These are phyloP conservation scores for Cyclina sinensis DNA, from an alignment of 1,140 invertebrate species.

Conservation along the genomic window DNA sequence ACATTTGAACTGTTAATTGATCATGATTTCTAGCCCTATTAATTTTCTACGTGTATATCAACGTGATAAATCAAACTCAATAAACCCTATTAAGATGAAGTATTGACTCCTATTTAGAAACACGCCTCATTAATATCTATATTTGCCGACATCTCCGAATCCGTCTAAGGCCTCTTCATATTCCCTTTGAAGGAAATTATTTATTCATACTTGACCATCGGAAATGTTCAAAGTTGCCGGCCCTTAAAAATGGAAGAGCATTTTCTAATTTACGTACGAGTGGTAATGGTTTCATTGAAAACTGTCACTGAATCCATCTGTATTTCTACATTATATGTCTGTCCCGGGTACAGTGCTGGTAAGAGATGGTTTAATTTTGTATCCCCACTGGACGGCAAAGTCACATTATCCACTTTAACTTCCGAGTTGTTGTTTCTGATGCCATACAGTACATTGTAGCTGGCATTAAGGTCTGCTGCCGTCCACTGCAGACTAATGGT, in stretches of 20 bases:
- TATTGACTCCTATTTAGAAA: neutral
- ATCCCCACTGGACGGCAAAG: slow-evolving; percentile 2
- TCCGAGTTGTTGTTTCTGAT: neutral
- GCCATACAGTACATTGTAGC: slow-evolving; percentile 24
- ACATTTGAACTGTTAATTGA: neutral
- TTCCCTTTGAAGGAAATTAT: neutral
- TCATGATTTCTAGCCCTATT: neutral
- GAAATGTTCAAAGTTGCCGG: neutral
- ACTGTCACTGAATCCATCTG: neutral
- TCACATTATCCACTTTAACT: neutral
- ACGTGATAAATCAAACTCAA: neutral
- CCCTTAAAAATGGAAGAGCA: too few relatives aligned
- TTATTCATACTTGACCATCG: neutral
- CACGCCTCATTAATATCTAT: neutral
- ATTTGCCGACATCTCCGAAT: neutral
- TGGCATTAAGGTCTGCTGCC: slow-evolving; percentile 32
- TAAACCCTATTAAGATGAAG: neutral
- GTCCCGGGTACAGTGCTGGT: slow-evolving; percentile 42
- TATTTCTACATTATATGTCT: slow-evolving; percentile 42
- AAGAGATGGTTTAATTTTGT: slow-evolving; percentile 17
- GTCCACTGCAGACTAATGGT: slow-evolving; percentile 33
- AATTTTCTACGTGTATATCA: slow-evolving; percentile 5
- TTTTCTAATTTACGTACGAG: slow-evolving; percentile 47
- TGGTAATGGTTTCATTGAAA: slow-evolving; percentile 31
- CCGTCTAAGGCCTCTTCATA: neutral